phyloP scores from a whole-genome alignment of 2,113 vertebrate genomes.

The Podilymbus podiceps region DNA sequence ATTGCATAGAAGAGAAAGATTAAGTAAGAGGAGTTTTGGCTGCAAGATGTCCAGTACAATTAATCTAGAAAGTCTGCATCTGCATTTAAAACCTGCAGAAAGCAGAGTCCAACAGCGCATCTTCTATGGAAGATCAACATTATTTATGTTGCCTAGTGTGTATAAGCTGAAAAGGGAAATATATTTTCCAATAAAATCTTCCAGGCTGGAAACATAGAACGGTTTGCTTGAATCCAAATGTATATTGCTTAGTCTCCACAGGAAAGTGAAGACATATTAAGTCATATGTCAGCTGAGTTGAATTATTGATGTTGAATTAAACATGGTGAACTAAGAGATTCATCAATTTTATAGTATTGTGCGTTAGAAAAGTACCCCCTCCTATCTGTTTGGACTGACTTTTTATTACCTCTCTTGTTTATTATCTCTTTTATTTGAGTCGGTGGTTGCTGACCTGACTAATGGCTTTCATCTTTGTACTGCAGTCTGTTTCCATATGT shows the following conservation, averaged over 20 bases:
- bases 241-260: neutral
- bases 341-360: slow-evolving; percentile 32
- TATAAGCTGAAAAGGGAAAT: slow-evolving; percentile 18
- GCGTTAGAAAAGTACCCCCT: neutral
- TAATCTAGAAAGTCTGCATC: neutral
- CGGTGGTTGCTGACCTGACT: slow-evolving; percentile 23
- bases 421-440: slow-evolving; percentile 44
- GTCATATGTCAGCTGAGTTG: neutral
- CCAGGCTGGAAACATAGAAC: neutral
- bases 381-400: slow-evolving; percentile 22
- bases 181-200: slow-evolving; percentile 12
- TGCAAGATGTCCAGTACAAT: neutral
- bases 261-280: neutral
- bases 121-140: neutral
- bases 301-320: slow-evolving; percentile 22
- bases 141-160: neutral
- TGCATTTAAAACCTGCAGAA: slow-evolving; percentile 10
- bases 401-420: slow-evolving; percentile 42
- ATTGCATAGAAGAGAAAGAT: neutral
- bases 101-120: neutral
- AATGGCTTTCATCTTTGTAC: slow-evolving; percentile 31
- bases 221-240: slow-evolving; percentile 13
- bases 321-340: neutral
- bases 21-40: neutral
- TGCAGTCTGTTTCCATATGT: slow-evolving; percentile 28